Percentiles rank a stretch among this genome's conserved stretches.
Evolutionary conservation across 2,888 invertebrate genomes (phyloP).

Genomic region (Lepidochitona cinerea): DNA sequence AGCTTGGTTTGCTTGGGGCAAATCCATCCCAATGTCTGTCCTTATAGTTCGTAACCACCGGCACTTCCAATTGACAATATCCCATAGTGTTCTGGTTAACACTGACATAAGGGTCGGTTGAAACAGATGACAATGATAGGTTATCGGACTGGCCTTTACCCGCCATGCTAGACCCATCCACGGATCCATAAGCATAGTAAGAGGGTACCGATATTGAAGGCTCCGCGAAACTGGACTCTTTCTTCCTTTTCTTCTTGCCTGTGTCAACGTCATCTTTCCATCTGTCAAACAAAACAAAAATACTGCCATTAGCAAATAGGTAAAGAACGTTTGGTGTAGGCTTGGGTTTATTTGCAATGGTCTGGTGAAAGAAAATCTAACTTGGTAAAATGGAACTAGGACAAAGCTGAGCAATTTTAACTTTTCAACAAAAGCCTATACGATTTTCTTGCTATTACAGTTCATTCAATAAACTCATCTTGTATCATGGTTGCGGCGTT

Average conservation of each 20-base stretch:
- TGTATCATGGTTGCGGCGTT: too few relatives aligned
- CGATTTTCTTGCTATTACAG: too few relatives aligned
- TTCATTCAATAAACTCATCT: too few relatives aligned
- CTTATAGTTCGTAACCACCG: not conserved
- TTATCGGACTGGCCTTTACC: not conserved
- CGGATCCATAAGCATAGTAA: not conserved
- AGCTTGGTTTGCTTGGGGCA: not conserved
- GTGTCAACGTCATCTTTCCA: not conserved
- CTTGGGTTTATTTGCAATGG: too few relatives aligned
- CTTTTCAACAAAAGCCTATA: too few relatives aligned
- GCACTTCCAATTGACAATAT: not conserved
- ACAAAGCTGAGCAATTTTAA: too few relatives aligned
- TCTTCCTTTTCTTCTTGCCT: too few relatives aligned
- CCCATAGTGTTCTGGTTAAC: not conserved
- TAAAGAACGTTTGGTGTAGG: too few relatives aligned
- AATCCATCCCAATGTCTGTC: not conserved
- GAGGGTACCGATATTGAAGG: not conserved
- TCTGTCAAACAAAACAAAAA: not conserved
- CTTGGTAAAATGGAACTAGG: too few relatives aligned
- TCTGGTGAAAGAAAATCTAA: too few relatives aligned
- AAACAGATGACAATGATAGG: not conserved
- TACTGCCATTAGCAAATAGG: too few relatives aligned
- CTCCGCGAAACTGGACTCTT: not conserved
- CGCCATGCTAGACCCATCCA: not conserved
- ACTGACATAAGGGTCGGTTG: not conserved